Evolutionary conservation across 2,888 invertebrate genomes (phyloP), one percentile per base, ranked within the genome.

Genomic region (Arrhopalites spinosus): DNA sequence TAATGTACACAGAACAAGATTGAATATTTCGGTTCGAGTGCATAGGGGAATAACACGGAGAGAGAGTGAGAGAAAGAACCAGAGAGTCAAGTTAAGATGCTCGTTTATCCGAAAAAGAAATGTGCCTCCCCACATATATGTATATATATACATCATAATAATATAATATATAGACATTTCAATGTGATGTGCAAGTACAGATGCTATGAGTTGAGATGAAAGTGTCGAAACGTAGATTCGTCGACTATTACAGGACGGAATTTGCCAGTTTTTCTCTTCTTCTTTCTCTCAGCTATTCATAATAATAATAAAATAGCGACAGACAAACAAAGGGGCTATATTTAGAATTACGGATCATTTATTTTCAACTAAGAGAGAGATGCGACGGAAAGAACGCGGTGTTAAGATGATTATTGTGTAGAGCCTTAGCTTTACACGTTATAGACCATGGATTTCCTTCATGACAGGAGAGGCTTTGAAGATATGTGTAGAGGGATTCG

Each of bases 321-420:
- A 72, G 63, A 47, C 63, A 72, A 61, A 72, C 63, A 72, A 61
- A 72, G 36, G 63, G 61, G 63, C 63, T 72, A 72, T 61, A 72
- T 72, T 63, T 72, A 72, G 72, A 72, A 72, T 47, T 61, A 72
- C 72, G 72, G 63, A 72, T 72, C 72, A 72, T 72, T 72, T 72
- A 72, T 72, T 63, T 72, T 72, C 72, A 63, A 63, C 61, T 72
- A 72, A 72, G 63, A 71, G 56, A 61, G 25, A 36, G 43, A 1
- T 36, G 29, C 61, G 56, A 50, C 56, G 23, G 2, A 15, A 53
- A 72, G 30, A 45, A 25, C 17, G n/a, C 25, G 43, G 47, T 43
- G 63, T 63, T 36, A 47, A 29, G 71, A 61, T 27, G 36, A 59
- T 72, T 63, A 59, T n/a, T 72, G 45, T 23, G n/a, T n/a, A 59